A percentile compares a stretch with the other conserved stretches of the same genome.
These are phyloP conservation scores for Paedocypris micromegethes DNA, from an alignment of 2,797 vertebrate species.

Conservation along the genomic window DNA sequence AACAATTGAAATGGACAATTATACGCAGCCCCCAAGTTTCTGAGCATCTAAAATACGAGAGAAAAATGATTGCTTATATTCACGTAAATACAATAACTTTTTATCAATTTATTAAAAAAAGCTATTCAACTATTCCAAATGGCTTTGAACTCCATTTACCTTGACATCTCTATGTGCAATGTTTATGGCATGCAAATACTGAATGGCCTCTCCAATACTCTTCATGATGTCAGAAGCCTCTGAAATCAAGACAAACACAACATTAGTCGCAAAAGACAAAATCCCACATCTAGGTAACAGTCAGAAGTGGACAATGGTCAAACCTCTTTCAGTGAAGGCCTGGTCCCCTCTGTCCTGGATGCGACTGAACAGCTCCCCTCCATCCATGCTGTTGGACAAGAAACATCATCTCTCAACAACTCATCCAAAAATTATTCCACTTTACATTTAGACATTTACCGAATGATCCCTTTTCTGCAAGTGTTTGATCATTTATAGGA, in stretches of 20 bases:
- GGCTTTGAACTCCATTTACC: constrained; percentile 60
- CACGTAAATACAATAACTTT: no score
- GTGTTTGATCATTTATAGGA: no score
- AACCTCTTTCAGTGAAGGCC: constrained; percentile 96
- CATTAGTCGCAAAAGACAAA: neutral
- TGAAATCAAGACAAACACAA: constrained; percentile 44
- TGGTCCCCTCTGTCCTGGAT: constrained; percentile 98
- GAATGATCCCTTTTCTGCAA: no score
- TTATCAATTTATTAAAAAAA: no score
- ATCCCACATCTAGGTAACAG: neutral
- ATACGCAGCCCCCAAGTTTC: no score
- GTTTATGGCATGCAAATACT: constrained; percentile 90
- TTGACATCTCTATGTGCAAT: constrained; percentile 97
- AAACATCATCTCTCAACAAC: neutral
- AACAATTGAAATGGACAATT: no score
- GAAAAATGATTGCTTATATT: no score
- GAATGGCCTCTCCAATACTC: constrained; percentile 95
- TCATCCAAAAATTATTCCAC: neutral
- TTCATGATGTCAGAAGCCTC: constrained; percentile 99
- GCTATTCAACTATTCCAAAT: no score
- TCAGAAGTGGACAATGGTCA: neutral
- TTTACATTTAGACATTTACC: no score
- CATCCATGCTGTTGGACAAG: constrained; percentile 81
- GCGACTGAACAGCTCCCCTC: constrained; percentile 93
- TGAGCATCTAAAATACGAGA: no score